phyloP scores from a whole-genome alignment of 2,797 vertebrate species.

The Eulemur coronatus region DNA sequence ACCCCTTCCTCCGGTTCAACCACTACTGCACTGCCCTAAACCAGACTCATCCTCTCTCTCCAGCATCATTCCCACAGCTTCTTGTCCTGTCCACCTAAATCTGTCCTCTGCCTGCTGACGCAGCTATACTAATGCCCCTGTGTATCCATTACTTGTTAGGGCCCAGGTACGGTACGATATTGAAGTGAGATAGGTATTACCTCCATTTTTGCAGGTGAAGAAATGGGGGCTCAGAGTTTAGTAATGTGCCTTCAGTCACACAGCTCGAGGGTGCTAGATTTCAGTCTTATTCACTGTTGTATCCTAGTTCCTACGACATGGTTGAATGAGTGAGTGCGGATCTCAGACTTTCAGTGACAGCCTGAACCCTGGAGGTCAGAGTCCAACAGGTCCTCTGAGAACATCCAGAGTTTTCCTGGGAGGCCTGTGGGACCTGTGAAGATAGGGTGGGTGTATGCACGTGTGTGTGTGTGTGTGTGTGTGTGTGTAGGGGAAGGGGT shows the following conservation, averaged over 20 bases:
- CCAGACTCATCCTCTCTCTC: too few relatives aligned
- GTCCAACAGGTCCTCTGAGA: neutral
- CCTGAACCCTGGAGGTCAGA: neutral
- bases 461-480: too few relatives aligned
- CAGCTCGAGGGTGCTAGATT: neutral
- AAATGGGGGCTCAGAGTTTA: neutral
- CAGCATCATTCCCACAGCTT: neutral
- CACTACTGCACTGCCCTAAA: neutral
- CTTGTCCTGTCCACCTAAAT: neutral
- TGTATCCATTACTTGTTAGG: neutral
- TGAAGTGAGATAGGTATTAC: neutral
- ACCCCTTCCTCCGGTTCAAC: too few relatives aligned
- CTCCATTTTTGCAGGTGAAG: neutral
- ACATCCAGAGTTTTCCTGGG: neutral
- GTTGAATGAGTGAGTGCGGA: neutral
- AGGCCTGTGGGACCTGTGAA: neutral
- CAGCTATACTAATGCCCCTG: rapidly evolving
- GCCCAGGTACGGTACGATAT: neutral
- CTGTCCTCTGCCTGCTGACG: neutral
- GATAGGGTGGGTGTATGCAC: too few relatives aligned
- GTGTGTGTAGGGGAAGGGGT: neutral
- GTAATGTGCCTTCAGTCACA: neutral
- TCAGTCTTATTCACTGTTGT: neutral
- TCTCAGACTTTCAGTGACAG: neutral
- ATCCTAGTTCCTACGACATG: neutral